phyloP scores from a whole-genome alignment of 2,888 invertebrate genomes.

The Lathronympha strigana region DNA sequence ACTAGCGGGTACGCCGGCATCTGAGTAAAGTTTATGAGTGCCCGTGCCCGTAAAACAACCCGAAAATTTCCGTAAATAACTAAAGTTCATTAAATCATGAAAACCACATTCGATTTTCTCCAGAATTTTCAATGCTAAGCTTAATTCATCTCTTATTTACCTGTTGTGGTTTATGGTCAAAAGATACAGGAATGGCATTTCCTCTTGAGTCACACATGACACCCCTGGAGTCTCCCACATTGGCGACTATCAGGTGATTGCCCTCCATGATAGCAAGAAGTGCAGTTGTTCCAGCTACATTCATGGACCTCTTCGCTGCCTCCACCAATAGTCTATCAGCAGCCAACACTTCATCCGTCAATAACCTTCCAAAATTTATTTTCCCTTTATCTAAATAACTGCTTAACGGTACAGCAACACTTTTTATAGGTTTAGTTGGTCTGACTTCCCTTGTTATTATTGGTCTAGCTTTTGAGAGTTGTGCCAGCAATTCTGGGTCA shows the following conservation, averaged over 20 bases:
- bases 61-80: too few species aligned
- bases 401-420: constrained; percentile 78
- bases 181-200: constrained; percentile 95
- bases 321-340: constrained; percentile 93
- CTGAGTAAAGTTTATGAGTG: too few species aligned
- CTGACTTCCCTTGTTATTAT: constrained; percentile 85
- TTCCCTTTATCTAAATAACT: constrained; percentile 90
- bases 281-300: constrained; percentile 95
- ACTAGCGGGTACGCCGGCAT: too few species aligned
- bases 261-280: constrained; percentile 94
- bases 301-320: constrained; percentile 90
- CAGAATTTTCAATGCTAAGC: too few species aligned
- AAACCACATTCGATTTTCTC: too few species aligned
- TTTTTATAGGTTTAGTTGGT: constrained; percentile 75
- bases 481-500: constrained; percentile 87
- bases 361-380: constrained; percentile 91
- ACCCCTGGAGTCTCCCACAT: constrained; percentile 98
- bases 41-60: too few species aligned
- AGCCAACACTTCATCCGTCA: constrained; percentile 94
- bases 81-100: too few species aligned
- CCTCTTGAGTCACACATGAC: constrained; percentile 97
- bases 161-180: constrained; percentile 98
- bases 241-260: constrained; percentile 93
- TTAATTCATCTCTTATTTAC: constrained; percentile 82
- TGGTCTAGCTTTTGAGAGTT: constrained; percentile 85